Base-by-base conservation (phyloP, 2,797 vertebrate species). In the Phataginus tricuspis region DNA sequence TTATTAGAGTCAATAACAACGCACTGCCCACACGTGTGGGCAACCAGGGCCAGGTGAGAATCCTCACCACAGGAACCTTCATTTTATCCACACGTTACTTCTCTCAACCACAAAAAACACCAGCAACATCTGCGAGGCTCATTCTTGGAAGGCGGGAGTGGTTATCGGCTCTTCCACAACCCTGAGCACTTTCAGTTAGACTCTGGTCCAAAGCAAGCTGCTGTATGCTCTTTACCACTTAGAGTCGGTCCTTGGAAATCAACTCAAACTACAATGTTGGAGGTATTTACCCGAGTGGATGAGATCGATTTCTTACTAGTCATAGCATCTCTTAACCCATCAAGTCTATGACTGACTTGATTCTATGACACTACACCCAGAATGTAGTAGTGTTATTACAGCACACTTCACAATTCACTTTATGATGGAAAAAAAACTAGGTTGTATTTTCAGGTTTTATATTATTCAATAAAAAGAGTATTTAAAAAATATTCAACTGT, bases 171-270 rank as follows among this genome's bases (percentile, higher is more conserved):
- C 16, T 39, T 39, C 53, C 27, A 27, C 25, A 1, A 45, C 8
- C 34, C 4, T 0, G 0, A n/a, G n/a, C 42, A 11, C 15, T 61
- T 71, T 39, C 21, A 15, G 23, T 13, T 4, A 39, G 55, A 31
- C 23, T 16, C 23, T 16, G 23, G 39, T 19, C 4, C 57, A 74
- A 12, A 75, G 68, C 18, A 34, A 31, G 86, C 21, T 31, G 72
- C 42, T 12, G 57, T 55, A 77, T 18, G 34, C 2, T 14, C 25
- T 39, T 19, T 13, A 63, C 2, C 23, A 63, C 9, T 3, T 18
- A 18, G 45, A 55, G 55, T 18, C 3, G 1, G 4, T 11, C 77
- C 37, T 21, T 0, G 5, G 7, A 4, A 34, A 45, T 7, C 37
- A 66, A 12, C 37, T 55, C 34, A 27, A 29, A 57, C 18, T 6